Percentiles rank a stretch among this genome's conserved stretches.
Conservation (phyloP, 2,797 vertebrate genomes). For the Sebastolobus altivelis region DNA sequence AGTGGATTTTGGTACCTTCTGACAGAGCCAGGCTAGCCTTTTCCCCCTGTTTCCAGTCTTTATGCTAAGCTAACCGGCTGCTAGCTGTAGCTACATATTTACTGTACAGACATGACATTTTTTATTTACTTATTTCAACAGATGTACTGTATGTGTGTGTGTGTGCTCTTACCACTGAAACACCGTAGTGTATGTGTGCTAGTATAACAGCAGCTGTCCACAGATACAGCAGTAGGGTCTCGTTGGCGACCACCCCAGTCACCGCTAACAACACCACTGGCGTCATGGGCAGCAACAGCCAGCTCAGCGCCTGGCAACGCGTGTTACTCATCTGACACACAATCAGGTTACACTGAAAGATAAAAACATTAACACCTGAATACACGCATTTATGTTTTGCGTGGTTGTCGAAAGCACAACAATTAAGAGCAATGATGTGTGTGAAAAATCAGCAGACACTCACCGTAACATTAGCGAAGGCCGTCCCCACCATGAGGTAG, state of each 20-base stretch:
- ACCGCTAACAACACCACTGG: slow-evolving; percentile 83
- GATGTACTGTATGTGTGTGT: background rate
- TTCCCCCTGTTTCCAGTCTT: background rate
- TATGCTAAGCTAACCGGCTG: background rate
- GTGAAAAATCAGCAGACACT: slow-evolving; percentile 60
- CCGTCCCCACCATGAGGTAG: slow-evolving; percentile 98
- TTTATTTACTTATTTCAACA: background rate
- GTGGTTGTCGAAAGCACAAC: background rate
- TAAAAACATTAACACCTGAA: background rate
- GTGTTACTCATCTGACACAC: slow-evolving; percentile 99
- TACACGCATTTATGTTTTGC: background rate
- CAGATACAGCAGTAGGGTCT: slow-evolving; percentile 87
- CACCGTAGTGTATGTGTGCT: slow-evolving; percentile 94
- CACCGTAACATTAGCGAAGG: slow-evolving; percentile 96
- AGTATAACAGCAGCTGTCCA: slow-evolving; percentile 88
- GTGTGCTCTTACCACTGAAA: slow-evolving; percentile 90
- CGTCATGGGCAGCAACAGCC: slow-evolving; percentile 91
- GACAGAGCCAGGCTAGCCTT: background rate
- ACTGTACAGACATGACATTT: background rate
- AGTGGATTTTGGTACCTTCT: background rate
- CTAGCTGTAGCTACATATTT: background rate
- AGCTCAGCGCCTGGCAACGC: slow-evolving; percentile 91
- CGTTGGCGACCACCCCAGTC: slow-evolving; percentile 75
- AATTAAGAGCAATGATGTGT: background rate
- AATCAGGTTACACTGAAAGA: slow-evolving; percentile 93